Conservation (phyloP, 2,113 vertebrate genomes). For the Vulpes lagopus region DNA sequence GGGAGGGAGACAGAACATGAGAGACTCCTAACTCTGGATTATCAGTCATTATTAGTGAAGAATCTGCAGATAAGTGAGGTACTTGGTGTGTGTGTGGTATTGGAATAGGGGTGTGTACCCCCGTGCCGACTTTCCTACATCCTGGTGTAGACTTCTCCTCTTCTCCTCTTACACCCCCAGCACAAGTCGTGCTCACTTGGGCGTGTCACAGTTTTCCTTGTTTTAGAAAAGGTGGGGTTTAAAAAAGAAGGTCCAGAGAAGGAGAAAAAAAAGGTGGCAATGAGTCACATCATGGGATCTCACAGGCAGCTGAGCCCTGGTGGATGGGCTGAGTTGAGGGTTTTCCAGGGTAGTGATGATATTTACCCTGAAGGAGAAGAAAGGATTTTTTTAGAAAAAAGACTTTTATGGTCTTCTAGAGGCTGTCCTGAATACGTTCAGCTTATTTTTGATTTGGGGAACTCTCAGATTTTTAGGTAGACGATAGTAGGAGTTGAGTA, state of each 20-base stretch:
- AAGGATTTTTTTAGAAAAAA: neutral
- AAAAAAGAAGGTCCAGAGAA: neutral
- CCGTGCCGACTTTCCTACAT: neutral
- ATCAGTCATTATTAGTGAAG: neutral
- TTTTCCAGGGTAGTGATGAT: neutral
- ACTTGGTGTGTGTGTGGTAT: neutral
- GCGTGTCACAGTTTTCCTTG: neutral
- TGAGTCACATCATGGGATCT: neutral
- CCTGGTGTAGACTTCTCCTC: neutral
- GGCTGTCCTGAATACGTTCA: neutral
- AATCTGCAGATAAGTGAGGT: neutral
- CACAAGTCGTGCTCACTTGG: neutral
- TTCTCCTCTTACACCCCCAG: neutral
- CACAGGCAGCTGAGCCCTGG: neutral
- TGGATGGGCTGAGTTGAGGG: neutral
- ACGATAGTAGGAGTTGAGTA: neutral
- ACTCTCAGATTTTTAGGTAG: slow-evolving; percentile 25
- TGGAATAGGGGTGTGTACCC: neutral
- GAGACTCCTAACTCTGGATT: too few relatives aligned
- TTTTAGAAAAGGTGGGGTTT: neutral
- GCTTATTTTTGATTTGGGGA: neutral
- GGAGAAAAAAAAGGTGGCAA: neutral
- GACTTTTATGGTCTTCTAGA: neutral
- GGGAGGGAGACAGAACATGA: too few relatives aligned
- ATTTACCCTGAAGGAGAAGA: neutral